Evolutionary conservation across 2,797 vertebrate species (phyloP), one percentile per base, ranked within the genome.

Genomic region (Clamator glandarius): DNA sequence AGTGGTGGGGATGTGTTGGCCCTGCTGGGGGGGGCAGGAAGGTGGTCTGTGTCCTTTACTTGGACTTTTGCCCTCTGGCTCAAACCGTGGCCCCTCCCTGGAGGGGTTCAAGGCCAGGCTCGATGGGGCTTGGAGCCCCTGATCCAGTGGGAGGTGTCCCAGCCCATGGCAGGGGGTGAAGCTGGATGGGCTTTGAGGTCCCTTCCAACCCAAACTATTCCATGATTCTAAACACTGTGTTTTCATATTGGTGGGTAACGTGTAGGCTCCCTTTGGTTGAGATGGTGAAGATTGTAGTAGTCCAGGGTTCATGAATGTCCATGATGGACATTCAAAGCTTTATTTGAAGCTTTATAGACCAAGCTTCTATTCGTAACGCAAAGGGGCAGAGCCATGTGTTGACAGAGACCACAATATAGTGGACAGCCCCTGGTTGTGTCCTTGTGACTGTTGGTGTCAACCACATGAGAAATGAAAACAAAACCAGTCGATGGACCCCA

Each of bases 391-490:
- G 46, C 42, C 62, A 42, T 33, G 8, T 73, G 80, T 35, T 78
- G 67, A 51, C 78, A 3, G 80, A 66, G 80, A 51, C 75, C 35
- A 18, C 7, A 81, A 36, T 19, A 29, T 1, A 28, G 42, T 9
- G 74, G 73, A 28, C 31, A 64, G 61, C 11, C 39, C 1, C n/a
- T 58, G 54, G 23, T 61, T 63, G 8, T 73, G 72, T 54, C 52
- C 61, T 70, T 26, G 44, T 5, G 6, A 5, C 52, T 52, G 87
- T 11, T 5, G 12, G 73, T 41, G 68, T 41, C 72, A 33, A 9
- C 55, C 44, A 87, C 74, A 76, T 11, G 25, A 39, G 68, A 59
- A 87, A 74, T 25, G n/a, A 57, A 93, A 91, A 61, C 68, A 70
- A 48, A 76, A 29, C 3, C 4, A 0, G 64, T 46, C 69, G 59